These are phyloP conservation scores for Chironomus tepperi DNA, from an alignment of 1,140 invertebrate genomes.

Conservation along the genomic window DNA sequence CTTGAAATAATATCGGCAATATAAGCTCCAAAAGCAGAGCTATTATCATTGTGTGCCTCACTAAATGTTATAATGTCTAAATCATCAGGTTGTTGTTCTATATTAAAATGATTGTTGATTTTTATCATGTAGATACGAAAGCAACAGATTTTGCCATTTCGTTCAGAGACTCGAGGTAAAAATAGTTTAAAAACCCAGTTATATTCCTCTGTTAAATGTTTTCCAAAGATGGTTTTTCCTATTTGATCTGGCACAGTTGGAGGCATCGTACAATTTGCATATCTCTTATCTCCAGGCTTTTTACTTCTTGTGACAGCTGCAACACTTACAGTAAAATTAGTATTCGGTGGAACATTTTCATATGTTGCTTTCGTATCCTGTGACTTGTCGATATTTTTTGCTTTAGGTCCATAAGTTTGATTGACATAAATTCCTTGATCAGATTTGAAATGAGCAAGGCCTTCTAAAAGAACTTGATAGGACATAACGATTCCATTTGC, in stretches of 20 bases:
- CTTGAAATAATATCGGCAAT: constrained; percentile 71
- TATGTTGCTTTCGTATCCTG: constrained; percentile 33
- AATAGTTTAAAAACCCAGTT: constrained; percentile 60
- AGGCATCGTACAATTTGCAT: constrained; percentile 51
- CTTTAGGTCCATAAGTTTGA: constrained; percentile 50
- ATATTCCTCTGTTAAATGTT: constrained; percentile 53
- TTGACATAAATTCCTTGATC: constrained; percentile 46
- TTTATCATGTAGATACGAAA: constrained; percentile 70
- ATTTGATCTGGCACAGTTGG: constrained; percentile 57
- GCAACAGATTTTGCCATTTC: constrained; percentile 81
- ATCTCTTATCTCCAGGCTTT: constrained; percentile 52
- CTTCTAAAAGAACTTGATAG: constrained; percentile 48
- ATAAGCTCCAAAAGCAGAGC: constrained; percentile 58
- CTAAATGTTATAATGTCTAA: constrained; percentile 59
- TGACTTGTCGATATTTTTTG: constrained; percentile 46
- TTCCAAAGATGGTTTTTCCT: constrained; percentile 57
- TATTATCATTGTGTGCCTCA: constrained; percentile 52
- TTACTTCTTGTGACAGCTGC: constrained; percentile 62
- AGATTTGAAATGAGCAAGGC: constrained; percentile 49
- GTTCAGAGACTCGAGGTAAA: constrained; percentile 64
- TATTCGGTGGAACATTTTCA: constrained; percentile 58
- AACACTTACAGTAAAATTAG: constrained; percentile 65
- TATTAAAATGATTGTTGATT: constrained; percentile 54
- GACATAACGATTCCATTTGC: constrained; percentile 64
- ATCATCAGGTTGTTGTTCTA: constrained; percentile 56